phyloP scores from a whole-genome alignment of 2,113 vertebrate species.

The Psittacus erithacus region DNA sequence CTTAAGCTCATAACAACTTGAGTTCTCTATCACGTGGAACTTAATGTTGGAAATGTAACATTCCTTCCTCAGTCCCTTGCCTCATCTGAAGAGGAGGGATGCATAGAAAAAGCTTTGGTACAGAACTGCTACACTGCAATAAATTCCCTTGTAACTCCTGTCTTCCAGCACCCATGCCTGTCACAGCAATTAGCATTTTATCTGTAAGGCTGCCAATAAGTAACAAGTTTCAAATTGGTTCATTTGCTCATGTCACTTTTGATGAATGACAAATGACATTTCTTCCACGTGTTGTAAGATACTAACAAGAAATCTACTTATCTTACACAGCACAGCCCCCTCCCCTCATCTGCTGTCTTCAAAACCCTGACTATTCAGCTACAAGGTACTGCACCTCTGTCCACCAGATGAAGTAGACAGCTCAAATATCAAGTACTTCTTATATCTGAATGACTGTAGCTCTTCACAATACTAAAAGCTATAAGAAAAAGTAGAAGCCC shows the following conservation, averaged over 20 bases:
- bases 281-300: neutral
- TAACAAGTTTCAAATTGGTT: neutral
- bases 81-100: neutral
- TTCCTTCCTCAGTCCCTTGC: neutral
- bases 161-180: neutral
- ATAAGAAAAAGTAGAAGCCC: neutral
- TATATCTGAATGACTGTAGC: neutral
- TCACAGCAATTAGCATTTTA: slow-evolving; percentile 23
- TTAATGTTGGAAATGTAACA: neutral
- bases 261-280: slow-evolving; percentile 11
- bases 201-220: slow-evolving; percentile 10
- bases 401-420: neutral
- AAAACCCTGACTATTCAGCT: neutral
- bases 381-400: neutral
- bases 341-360: neutral
- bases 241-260: neutral
- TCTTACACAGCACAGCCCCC: neutral
- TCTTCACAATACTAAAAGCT: neutral
- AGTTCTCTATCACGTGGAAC: neutral
- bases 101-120: neutral
- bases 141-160: neutral
- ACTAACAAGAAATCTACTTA: neutral
- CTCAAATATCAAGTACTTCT: neutral
- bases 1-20: neutral
- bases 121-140: fast-evolving